Base-by-base conservation (phyloP, 2,888 invertebrate species). In the Pristionchus japonicus region DNA sequence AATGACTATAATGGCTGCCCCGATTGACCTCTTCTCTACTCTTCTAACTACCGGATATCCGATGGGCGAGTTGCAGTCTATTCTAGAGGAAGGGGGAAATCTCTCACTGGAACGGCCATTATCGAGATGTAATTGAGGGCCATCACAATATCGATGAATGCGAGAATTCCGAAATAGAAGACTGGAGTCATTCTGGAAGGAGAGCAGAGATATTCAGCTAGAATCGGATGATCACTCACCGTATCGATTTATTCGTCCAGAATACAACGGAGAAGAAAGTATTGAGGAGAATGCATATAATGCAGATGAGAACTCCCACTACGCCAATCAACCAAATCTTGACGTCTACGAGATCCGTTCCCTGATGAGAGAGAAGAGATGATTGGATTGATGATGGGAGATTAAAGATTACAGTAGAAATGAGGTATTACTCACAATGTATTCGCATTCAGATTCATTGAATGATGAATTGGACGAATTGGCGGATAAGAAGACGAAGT, bases 101-200 rank as follows among this genome's bases (percentile, higher is more conserved):
- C n/a, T n/a, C n/a, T n/a, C 77, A 94, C 94, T 74, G 93, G 93
- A 61, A 94, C 91, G 52, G 91, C 91, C 93, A 94, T 94, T 37
- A 93, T 91, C n/a, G 92, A 91, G 67, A 94, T 89, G 88, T 94
- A 94, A 88, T 94, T 94, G 84, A 93, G 86, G n/a, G 93, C 94
- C 92, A 94, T 91, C 83, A 94, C 90, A 40, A 92, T 92, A 90
- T 94, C 94, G 88, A 94, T 91, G 88, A 93, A 90, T 37, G 94
- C 94, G 74, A 94, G 91, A 85, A 94, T 91, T 61, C 94, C 93
- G 88, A 94, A 94, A 88, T 94, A 94, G 89, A 91, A 93, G 31
- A 94, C 91, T 4, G 92, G 91, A n/a, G 93, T 92, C 34, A 91
- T 90, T 64, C 94, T 92, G 11, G 43, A 40, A 3, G 31, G 2